Percentiles rank a stretch among this genome's conserved stretches.
Conservation (phyloP, 2,888 invertebrate genomes). For the Balanococcus diminutus region DNA sequence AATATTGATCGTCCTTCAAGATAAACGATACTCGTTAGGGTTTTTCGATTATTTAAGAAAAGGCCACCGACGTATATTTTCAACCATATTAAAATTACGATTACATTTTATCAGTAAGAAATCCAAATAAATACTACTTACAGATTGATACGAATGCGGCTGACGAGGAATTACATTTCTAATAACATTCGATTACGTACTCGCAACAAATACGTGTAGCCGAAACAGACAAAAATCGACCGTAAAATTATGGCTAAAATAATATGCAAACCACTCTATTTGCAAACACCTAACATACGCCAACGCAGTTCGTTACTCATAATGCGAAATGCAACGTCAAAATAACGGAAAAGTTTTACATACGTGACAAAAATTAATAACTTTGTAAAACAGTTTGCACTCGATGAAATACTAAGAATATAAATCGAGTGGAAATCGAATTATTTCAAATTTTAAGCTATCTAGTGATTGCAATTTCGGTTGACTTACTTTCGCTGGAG, state of each 20-base stretch:
- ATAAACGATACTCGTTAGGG: too few relatives aligned
- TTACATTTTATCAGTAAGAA: background rate
- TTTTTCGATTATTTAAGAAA: background rate
- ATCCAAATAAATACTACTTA: background rate
- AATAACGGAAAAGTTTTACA: background rate
- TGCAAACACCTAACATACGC: slow-evolving; percentile 31
- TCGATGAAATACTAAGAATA: too few relatives aligned
- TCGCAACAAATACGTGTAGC: background rate
- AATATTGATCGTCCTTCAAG: background rate
- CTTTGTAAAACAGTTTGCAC: background rate
- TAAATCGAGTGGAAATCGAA: background rate
- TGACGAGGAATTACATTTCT: background rate
- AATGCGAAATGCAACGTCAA: slow-evolving; percentile 11
- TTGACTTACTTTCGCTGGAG: slow-evolving; percentile 12
- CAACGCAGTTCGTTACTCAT: slow-evolving; percentile 8
- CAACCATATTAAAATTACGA: background rate
- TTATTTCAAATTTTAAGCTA: background rate
- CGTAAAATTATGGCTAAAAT: background rate
- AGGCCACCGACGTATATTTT: background rate
- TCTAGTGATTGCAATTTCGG: background rate
- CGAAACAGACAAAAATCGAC: background rate
- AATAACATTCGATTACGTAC: background rate
- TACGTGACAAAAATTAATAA: slow-evolving; percentile 5
- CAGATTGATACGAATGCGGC: background rate
- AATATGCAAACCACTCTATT: background rate